Evolutionary conservation across 2,888 invertebrate species (phyloP), one percentile per base, ranked within the genome.

Genomic region (Vandiemenella viatica): DNA sequence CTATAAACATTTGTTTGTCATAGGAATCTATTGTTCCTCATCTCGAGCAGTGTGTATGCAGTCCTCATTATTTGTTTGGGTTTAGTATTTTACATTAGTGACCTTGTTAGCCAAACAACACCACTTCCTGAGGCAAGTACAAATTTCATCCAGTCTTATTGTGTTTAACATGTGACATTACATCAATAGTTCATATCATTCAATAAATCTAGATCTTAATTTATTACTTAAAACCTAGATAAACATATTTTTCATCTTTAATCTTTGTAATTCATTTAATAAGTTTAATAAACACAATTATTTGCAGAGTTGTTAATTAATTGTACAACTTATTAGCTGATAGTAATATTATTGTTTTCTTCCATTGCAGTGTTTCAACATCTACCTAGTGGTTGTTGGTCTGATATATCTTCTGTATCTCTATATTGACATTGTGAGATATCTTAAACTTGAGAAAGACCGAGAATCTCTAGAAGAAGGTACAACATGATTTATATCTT

Each of bases 1-100:
- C 10, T 23, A 8, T 10, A 8, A 8, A 10, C 6, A 23, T 23
- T 6, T 23, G 26, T 23, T 23, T 32, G 4, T 32, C n/a, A 32
- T 13, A 32, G 32, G 3, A 10, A 32, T 10, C 38, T 40, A 1
- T 43, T 43, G 18, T 37, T 70, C 72, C 50, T 69, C 6, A 5
- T 15, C 80, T 62, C 77, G 55, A 81, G 82, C 61, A 73, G 76
- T 52, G 74, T 80, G 58, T 83, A 83, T 58, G 80, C 79, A 38
- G 72, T 82, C 54, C 69, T 81, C 56, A 62, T 83, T 52, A 72
- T 83, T 4, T 78, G 80, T 19, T 63, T 80, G 20, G 83, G 83
- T 22, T 56, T 77, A 6, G 75, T 82, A 3, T 68, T 82, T 23
- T 79, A 79, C 58, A 61, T 79, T 22, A 72, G 73, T 43, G 79